Evolutionary conservation across 2,888 invertebrate species (phyloP), one percentile per base, ranked within the genome.

Genomic region (Melinaea menophilus): DNA sequence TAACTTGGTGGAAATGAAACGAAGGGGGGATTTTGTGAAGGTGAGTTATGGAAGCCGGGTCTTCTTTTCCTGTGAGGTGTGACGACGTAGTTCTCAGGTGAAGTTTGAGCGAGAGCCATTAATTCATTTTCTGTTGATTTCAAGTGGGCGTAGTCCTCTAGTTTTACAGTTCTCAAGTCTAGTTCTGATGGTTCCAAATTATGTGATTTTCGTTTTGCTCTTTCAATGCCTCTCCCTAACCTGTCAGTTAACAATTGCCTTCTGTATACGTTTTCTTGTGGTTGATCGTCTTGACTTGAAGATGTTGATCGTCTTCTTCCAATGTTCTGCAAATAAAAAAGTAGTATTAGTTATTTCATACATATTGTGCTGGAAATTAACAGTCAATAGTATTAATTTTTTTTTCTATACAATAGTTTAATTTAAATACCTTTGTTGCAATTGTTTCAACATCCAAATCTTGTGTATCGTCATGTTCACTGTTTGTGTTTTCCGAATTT

Each of bases 31-130:
- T 96, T 96, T 79, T 96, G 96, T 69, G 95, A 95, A 31, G 96
- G 96, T 46, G 96, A 95, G 78, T 96, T 96, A 81, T 96, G 96
- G 76, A 97, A 97, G 59, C 96, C 96, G 0, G 96, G 96, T 79
- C 96, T 91, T 80, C 96, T 92, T 87, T 96, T 97, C 73, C 96
- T 91, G 87, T 96, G 96, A 11, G 96, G 96, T 45, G 96, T 96
- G 33, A 97, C 96, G 54, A 96, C 96, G 78, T 96, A 96, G 75
- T 95, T 95, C 81, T 95, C 95, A 0, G 95, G 95, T 63, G 95
- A 94, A 3, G 91, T 88, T 77, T 94, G 94, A 58, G 94, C 94
- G 56, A 95, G 90, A 61, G 93, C 92, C 82, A 94, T 92, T 62
- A 94, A 84, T 72, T 95, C 94, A 74, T 93, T 93, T 70, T 95